Evolutionary conservation across 1,140 invertebrate genomes (phyloP).

Genomic region (Galleria mellonella): DNA sequence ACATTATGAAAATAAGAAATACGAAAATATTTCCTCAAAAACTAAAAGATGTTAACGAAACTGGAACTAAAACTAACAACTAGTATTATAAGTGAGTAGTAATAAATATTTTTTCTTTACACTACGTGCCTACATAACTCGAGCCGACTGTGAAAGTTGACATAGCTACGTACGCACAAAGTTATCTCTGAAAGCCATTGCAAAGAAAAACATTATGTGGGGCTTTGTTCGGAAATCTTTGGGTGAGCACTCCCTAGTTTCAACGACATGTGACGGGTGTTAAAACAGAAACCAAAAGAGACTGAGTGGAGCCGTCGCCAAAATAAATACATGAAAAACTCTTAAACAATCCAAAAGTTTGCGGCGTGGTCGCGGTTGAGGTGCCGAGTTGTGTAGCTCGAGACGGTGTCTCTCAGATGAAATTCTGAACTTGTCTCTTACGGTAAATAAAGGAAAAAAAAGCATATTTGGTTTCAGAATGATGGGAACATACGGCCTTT

Average conservation of each 20-base stretch:
- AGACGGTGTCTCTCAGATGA: neutral
- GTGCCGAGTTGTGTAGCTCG: neutral
- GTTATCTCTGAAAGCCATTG: conserved; percentile 2
- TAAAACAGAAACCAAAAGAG: conserved; percentile 8
- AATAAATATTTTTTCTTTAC: too few species aligned
- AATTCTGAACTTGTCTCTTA: too few species aligned
- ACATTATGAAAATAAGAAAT: too few species aligned
- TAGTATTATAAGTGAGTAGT: too few species aligned
- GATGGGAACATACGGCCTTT: too few species aligned
- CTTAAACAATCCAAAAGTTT: conserved; percentile 8
- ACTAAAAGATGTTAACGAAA: too few species aligned
- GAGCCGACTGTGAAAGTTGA: neutral
- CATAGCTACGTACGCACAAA: neutral
- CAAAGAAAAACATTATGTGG: conserved; percentile 1
- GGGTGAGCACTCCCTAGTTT: neutral
- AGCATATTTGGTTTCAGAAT: too few species aligned
- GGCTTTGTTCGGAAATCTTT: neutral
- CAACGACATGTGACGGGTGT: neutral
- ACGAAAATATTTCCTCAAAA: too few species aligned
- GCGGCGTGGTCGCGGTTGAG: neutral
- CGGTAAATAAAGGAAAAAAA: too few species aligned
- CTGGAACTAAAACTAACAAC: too few species aligned
- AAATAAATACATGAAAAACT: conserved; percentile 10
- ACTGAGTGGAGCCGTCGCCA: conserved; percentile 3
- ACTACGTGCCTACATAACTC: conserved; percentile 2